These are phyloP conservation scores for Drosophila planitibia DNA, from an alignment of 2,888 invertebrate species.

Conservation along the genomic window DNA sequence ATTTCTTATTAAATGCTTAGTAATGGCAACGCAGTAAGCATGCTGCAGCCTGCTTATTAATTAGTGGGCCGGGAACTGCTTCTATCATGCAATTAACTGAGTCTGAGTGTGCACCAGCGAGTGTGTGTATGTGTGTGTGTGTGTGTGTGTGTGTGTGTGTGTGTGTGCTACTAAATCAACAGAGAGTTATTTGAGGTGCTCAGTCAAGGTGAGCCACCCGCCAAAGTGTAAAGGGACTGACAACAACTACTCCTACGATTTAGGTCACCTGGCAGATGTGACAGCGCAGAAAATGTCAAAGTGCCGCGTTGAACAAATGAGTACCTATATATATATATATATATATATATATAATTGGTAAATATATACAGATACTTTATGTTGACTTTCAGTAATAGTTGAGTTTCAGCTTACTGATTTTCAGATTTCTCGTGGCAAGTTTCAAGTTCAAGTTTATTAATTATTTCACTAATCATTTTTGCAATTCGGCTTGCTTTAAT, in stretches of 20 bases:
- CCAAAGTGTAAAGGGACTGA: conserved; percentile 17
- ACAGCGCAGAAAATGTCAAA: conserved; percentile 20
- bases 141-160: neutral
- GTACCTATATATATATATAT: neutral
- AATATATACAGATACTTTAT: neutral
- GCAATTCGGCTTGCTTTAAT: neutral
- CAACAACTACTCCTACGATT: conserved; percentile 9
- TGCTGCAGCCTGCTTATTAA: conserved; percentile 23
- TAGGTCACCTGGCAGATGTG: conserved; percentile 46
- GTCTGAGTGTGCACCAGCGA: neutral
- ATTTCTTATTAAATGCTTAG: neutral
- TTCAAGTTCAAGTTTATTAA: neutral
- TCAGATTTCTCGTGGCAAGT: neutral
- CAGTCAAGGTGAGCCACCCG: conserved; percentile 10
- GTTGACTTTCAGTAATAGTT: neutral
- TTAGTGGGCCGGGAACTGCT: conserved; percentile 23
- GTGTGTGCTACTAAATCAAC: conserved; percentile 33
- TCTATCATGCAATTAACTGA: conserved; percentile 35
- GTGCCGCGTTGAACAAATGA: neutral
- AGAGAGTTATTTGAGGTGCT: conserved; percentile 23
- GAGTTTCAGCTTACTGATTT: neutral
- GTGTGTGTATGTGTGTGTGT: no score
- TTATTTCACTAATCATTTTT: neutral
- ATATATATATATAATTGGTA: neutral
- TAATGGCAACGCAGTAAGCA: neutral